A percentile compares a stretch with the other conserved stretches of the same genome.
These are phyloP conservation scores for Stigmatopora nigra DNA, from an alignment of 2,113 vertebrate species.

Conservation along the genomic window DNA sequence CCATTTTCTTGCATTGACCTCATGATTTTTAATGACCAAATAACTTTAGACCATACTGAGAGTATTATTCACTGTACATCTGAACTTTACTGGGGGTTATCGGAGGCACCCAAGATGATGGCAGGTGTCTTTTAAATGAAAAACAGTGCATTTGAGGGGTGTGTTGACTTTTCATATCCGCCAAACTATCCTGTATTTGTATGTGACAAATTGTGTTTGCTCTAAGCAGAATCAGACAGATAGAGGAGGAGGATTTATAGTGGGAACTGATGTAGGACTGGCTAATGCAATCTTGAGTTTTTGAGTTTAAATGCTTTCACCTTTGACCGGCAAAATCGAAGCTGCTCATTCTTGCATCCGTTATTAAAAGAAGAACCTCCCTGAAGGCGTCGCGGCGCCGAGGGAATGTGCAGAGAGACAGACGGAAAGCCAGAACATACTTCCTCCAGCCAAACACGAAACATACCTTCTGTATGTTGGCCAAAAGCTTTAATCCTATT, in stretches of 20 bases:
- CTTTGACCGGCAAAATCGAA: neutral
- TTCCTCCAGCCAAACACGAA: neutral
- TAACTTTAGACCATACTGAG: too few relatives aligned
- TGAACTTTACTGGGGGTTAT: neutral
- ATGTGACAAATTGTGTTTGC: neutral
- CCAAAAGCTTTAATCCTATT: neutral
- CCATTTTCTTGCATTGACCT: neutral
- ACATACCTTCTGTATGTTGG: neutral
- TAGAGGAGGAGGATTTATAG: neutral
- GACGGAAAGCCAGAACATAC: neutral
- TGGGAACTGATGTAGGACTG: neutral
- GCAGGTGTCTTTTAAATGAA: neutral
- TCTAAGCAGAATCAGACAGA: neutral
- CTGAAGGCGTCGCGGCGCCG: neutral
- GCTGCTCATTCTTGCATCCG: neutral
- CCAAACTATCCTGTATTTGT: neutral
- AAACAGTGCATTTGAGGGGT: neutral
- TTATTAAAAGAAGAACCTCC: neutral
- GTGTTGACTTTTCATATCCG: neutral
- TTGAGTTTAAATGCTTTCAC: neutral
- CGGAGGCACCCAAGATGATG: neutral
- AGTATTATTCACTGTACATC: neutral
- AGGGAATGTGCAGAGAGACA: neutral
- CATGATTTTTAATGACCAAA: too few relatives aligned
- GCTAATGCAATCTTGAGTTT: neutral